Base-by-base conservation (phyloP, 1,140 invertebrate genomes). In the Sitophilus oryzae region DNA sequence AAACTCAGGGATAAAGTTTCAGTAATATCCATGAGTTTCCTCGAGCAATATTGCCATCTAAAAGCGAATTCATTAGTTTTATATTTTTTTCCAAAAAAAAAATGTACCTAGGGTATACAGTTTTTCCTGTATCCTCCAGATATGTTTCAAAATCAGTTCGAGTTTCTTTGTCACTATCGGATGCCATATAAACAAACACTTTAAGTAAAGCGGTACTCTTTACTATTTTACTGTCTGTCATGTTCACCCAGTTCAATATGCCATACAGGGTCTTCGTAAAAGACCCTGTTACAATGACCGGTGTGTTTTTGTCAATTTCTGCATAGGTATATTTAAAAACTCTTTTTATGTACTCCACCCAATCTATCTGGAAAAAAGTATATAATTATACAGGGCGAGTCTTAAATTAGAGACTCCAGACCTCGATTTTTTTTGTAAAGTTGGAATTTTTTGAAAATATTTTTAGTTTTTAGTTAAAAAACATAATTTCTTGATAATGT, bases 201-300 rank as follows among this genome's bases (percentile, higher is more conserved):
- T 66, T 46, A 5, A 63, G 48, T 22, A 71, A 48, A 10, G 65
- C 61, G 44, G 64, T 66, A 57, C 65, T 68, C 48, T 66, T 71
- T 4, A 71, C 41, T 2, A 63, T 51, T 30, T 59, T 54, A 4
- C 56, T 35, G 10, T 60, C 43, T 21, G 60, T 63, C 40, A 62
- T 49, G 22, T 43, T 51, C 1, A 69, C 62, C 45, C 63, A 46
- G 16, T 68, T 66, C 18, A 70, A 37, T 4, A 66, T 46, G 10
- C 62, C 65, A 23, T 66, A 68, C 5, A 67, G 20, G 8, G 46
- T 20, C 6, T 37, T 57, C 1, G 37, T 18, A 2, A 60, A 48
- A 4, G 25, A 30, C 9, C 15, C 36, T 16, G 40, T 22, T 2
- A 42, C 38, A 11, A 61, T 25, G 6, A 69, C 18, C 52, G 56